phyloP scores from a whole-genome alignment of 2,797 vertebrate species.

The Serranus cabrilla region DNA sequence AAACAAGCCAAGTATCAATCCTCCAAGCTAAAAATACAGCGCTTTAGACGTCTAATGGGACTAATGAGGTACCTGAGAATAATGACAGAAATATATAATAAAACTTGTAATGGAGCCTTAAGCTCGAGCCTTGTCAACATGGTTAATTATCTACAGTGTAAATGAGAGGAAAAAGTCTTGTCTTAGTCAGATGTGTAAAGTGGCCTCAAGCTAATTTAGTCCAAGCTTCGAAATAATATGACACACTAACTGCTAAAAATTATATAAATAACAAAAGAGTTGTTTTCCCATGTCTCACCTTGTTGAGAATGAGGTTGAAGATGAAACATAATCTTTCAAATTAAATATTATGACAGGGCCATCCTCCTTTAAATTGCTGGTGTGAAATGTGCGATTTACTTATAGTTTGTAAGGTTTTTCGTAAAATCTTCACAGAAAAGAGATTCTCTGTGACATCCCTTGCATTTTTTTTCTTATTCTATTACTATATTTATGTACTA shows the following conservation, averaged over 20 bases:
- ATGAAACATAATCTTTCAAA: neutral
- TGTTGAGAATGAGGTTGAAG: neutral
- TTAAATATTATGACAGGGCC: no score
- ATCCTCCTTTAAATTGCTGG: no score
- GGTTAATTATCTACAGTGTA: slow-evolving; percentile 36
- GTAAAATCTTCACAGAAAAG: neutral
- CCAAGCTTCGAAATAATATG: slow-evolving; percentile 10
- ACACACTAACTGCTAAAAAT: slow-evolving; percentile 8
- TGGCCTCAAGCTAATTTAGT: slow-evolving; percentile 25
- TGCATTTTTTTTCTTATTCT: neutral
- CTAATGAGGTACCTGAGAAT: slow-evolving; percentile 49
- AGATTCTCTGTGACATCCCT: neutral
- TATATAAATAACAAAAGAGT: neutral
- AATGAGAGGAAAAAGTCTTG: slow-evolving; percentile 14
- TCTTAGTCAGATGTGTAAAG: slow-evolving; percentile 26
- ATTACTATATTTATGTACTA: no score
- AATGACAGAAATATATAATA: slow-evolving; percentile 17
- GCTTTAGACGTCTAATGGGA: slow-evolving; percentile 21
- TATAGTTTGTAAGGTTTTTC: no score
- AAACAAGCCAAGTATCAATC: slow-evolving; percentile 23
- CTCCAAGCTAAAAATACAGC: slow-evolving; percentile 12
- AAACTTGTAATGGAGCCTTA: slow-evolving; percentile 27
- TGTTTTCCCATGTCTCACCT: neutral
- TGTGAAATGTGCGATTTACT: no score
- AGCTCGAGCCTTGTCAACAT: slow-evolving; percentile 38